Base-by-base conservation (phyloP, 2,888 invertebrate species). In the Scaeva pyrastri region DNA sequence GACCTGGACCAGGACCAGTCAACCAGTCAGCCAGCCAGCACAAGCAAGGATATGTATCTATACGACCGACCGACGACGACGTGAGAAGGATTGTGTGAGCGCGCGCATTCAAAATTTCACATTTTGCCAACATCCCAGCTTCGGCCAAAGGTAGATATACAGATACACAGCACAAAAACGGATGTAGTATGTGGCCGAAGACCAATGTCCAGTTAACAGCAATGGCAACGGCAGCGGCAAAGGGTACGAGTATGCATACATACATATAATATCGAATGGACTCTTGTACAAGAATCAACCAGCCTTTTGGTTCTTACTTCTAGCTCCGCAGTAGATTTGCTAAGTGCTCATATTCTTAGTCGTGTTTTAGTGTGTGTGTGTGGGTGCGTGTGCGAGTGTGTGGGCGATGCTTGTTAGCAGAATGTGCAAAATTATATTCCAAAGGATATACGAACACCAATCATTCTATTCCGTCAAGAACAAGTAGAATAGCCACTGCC, bases 41-140 rank as follows among this genome's bases (percentile, higher is more conserved):
- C 77, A 82, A 77, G 73, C 77, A 82, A 86, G 77, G 68, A 80
- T 76, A 50, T 64, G 52, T 60, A 36, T 50, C 50, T 50, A 71
- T 64, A 64, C n/a, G n/a, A n/a, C n/a, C n/a, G n/a, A n/a, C n/a
- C n/a, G n/a, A n/a, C n/a, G n/a, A n/a, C n/a, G n/a, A n/a, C 6
- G 75, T 76, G 39, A 41, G 56, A 77, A 77, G 83, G 72, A 75
- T 79, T 83, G 70, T 87, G 72, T 78, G 87, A 83, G 78, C 71
- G 87, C 82, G 87, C 87, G 83, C 87, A 87, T 87, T 86, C 82
- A 77, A 82, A 86, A 86, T 86, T 86, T 77, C 76, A 82, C 68
- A 86, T 76, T 85, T 82, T 81, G 70, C 85, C 62, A 86, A 78
- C 73, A 73, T 82, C 36, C 36, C 76, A 85, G 39, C 62, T 68